A percentile compares a stretch with the other conserved stretches of the same genome.
phyloP scores from a whole-genome alignment of 2,888 invertebrate genomes.

The Caradrina kadenii region DNA sequence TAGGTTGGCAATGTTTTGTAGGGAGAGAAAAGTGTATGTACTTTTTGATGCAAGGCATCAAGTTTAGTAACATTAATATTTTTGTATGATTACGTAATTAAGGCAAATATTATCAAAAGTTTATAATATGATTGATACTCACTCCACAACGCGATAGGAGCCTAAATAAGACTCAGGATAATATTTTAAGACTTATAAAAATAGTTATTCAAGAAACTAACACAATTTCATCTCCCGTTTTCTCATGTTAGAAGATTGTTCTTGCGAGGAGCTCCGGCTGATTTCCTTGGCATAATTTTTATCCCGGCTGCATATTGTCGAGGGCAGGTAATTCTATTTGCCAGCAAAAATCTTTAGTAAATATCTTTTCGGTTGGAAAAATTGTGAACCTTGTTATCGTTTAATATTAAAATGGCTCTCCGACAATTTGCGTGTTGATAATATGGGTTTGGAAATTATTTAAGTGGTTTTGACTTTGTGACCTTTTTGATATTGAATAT shows the following conservation, averaged over 20 bases:
- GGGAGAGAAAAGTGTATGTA: neutral
- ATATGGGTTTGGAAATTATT: constrained; percentile 18
- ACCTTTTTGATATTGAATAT: neutral
- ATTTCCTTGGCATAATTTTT: constrained; percentile 78
- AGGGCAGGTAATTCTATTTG: constrained; percentile 77
- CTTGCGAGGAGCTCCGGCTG: constrained; percentile 61
- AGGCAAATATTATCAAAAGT: no score
- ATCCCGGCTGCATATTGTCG: constrained; percentile 72
- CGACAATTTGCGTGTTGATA: constrained; percentile 25
- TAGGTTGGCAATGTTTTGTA: constrained; percentile 16
- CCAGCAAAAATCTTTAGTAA: constrained; percentile 59
- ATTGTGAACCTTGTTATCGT: constrained; percentile 34
- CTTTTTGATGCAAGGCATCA: neutral
- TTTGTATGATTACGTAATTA: no score
- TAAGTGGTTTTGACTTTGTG: constrained; percentile 1
- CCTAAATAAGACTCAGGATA: no score
- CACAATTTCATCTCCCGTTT: constrained; percentile 41
- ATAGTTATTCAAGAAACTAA: constrained; percentile 45
- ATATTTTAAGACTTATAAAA: constrained; percentile 3
- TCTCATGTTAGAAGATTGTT: constrained; percentile 52
- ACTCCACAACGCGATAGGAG: neutral
- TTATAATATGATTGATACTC: neutral
- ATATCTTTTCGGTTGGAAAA: constrained; percentile 51
- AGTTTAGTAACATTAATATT: neutral
- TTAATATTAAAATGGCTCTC: constrained; percentile 45